These are phyloP conservation scores for Lamellibrachia columna DNA, from an alignment of 2,888 invertebrate genomes.

Conservation along the genomic window DNA sequence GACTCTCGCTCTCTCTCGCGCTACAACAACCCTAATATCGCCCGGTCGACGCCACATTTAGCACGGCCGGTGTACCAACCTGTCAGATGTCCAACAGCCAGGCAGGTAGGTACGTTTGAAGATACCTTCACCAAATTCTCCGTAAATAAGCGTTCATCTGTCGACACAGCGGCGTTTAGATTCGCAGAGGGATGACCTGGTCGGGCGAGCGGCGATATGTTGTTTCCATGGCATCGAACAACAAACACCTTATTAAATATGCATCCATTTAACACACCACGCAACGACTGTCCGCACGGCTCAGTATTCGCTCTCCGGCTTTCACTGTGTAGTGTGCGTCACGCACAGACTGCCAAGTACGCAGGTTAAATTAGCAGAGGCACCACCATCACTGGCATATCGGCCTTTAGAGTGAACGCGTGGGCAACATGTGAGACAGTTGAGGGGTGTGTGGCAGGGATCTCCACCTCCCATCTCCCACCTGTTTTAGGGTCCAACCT, in stretches of 20 bases:
- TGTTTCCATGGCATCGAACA: background rate
- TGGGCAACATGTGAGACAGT: too few relatives aligned
- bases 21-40: background rate
- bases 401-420: too few relatives aligned
- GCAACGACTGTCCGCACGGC: background rate
- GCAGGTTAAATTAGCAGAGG: background rate
- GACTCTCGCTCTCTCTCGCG: background rate
- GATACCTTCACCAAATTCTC: background rate
- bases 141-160: background rate
- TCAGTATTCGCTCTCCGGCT: background rate
- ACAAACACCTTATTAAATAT: background rate
- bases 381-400: background rate
- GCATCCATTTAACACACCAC: background rate
- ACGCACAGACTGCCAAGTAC: background rate
- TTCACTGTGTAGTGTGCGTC: background rate
- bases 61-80: background rate
- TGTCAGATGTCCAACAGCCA: background rate
- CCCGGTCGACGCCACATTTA: background rate
- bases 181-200: background rate
- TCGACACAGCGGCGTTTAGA: background rate
- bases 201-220: background rate
- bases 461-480: too few relatives aligned
- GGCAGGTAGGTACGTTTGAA: background rate
- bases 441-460: too few relatives aligned
- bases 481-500: too few relatives aligned